Evolutionary conservation across 2,888 invertebrate species (phyloP).

Genomic region (Nomada flava): DNA sequence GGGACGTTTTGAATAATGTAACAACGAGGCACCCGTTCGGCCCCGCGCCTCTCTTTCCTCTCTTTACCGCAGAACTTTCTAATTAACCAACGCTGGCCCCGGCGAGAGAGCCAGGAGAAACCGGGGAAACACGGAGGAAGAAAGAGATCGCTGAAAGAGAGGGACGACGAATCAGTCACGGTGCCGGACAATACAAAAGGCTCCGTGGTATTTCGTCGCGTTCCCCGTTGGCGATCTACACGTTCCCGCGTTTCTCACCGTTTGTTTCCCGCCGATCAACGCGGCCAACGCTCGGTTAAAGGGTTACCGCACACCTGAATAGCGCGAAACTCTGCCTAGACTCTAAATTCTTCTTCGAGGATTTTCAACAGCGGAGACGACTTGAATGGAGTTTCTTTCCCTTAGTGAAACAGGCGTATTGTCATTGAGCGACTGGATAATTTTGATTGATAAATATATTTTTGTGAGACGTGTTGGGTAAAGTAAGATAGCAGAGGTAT

Average conservation of each 20-base stretch:
- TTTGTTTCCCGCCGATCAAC: constrained; percentile 63
- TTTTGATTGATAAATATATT: too few species aligned
- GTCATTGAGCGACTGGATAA: too few species aligned
- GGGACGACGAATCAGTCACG: constrained; percentile 47
- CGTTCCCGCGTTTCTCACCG: constrained; percentile 47
- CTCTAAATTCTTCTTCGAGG: neutral
- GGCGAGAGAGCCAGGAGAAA: constrained; percentile 33
- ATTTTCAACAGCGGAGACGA: neutral
- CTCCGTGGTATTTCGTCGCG: constrained; percentile 71
- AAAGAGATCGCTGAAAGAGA: constrained; percentile 23
- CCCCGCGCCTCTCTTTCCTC: constrained; percentile 58
- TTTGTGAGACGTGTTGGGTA: too few species aligned
- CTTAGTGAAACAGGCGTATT: too few species aligned
- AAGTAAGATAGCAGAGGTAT: too few species aligned
- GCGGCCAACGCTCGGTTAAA: neutral
- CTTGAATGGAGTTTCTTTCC: too few species aligned
- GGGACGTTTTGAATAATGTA: constrained; percentile 83
- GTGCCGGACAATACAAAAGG: constrained; percentile 80
- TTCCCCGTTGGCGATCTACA: constrained; percentile 69
- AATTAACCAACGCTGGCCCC: constrained; percentile 79
- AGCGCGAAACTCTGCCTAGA: too few species aligned
- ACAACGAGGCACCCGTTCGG: constrained; percentile 72
- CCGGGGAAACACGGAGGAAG: constrained; percentile 25
- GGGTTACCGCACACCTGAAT: neutral
- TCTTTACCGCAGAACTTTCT: constrained; percentile 81